Evolutionary conservation across 92 coral and sea anemone genomes (phyloP).

Genomic region (Paramuricea clavata): DNA sequence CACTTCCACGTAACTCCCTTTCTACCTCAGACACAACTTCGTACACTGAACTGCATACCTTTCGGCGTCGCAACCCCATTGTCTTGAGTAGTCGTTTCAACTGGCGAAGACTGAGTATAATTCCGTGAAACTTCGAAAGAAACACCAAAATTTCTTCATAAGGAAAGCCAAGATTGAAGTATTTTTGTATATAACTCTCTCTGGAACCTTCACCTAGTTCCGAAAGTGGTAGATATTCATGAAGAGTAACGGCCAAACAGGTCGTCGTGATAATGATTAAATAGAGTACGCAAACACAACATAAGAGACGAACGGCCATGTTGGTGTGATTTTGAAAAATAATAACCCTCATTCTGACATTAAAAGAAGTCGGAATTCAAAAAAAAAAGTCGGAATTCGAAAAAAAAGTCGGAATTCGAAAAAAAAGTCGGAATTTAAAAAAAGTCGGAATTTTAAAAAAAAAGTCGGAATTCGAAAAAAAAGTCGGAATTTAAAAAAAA

Average conservation of each 20-base stretch:
- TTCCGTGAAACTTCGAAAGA: conserved; percentile 4
- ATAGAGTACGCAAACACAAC: neutral
- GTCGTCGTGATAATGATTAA: neutral
- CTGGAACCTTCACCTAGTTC: neutral
- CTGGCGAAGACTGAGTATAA: neutral
- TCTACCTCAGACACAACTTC: no score
- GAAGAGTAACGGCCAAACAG: neutral
- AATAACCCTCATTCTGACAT: no score
- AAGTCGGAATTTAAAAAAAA: no score
- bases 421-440: no score
- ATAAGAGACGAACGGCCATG: neutral
- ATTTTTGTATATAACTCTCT: neutral
- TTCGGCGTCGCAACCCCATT: neutral
- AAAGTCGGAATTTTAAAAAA: no score
- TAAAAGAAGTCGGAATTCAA: no score
- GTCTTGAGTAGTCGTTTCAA: neutral
- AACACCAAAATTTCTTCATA: neutral
- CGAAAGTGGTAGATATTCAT: neutral
- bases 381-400: no score
- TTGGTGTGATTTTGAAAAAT: neutral
- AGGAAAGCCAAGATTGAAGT: neutral
- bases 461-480: no score
- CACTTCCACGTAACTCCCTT: no score
- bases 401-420: no score
- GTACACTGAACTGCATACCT: no score